Conservation (phyloP, 2,888 invertebrate species). For the Protophormia terraenovae region DNA sequence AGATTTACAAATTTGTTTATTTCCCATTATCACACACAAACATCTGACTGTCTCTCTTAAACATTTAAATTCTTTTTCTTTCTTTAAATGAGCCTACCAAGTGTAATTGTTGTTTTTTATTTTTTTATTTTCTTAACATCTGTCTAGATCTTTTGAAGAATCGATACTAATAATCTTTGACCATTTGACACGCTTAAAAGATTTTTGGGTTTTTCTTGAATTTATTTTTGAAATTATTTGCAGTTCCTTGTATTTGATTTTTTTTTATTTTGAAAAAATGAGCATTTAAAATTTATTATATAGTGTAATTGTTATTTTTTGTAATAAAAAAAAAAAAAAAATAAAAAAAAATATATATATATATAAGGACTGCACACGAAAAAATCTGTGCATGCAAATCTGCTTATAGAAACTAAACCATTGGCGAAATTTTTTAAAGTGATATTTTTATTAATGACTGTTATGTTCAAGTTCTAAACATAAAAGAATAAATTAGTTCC, state of each 20-base stretch:
- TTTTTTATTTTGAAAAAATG: not conserved
- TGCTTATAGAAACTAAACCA: too few relatives aligned
- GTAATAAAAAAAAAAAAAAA: not conserved
- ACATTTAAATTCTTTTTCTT: not conserved
- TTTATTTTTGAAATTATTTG: not conserved
- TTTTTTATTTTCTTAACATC: conserved; percentile 39
- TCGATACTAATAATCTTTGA: conserved; percentile 39
- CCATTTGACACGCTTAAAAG: conserved; percentile 57
- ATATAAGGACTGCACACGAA: too few relatives aligned
- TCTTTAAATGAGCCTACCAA: too few relatives aligned
- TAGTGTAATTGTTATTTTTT: not conserved
- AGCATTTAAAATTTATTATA: not conserved
- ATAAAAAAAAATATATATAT: too few relatives aligned
- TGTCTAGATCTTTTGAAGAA: conserved; percentile 15
- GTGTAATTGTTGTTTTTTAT: not conserved
- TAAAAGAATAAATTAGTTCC: too few relatives aligned
- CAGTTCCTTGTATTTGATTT: not conserved
- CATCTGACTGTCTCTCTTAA: conserved; percentile 20
- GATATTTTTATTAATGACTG: too few relatives aligned
- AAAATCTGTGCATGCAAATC: too few relatives aligned
- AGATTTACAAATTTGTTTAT: conserved; percentile 23
- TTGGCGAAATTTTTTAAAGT: too few relatives aligned
- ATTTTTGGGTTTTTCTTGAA: conserved; percentile 15
- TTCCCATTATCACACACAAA: not conserved
- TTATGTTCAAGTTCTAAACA: too few relatives aligned